These are phyloP conservation scores for Campylomormyrus tamandua DNA, from an alignment of 2,113 vertebrate species.

Conservation along the genomic window DNA sequence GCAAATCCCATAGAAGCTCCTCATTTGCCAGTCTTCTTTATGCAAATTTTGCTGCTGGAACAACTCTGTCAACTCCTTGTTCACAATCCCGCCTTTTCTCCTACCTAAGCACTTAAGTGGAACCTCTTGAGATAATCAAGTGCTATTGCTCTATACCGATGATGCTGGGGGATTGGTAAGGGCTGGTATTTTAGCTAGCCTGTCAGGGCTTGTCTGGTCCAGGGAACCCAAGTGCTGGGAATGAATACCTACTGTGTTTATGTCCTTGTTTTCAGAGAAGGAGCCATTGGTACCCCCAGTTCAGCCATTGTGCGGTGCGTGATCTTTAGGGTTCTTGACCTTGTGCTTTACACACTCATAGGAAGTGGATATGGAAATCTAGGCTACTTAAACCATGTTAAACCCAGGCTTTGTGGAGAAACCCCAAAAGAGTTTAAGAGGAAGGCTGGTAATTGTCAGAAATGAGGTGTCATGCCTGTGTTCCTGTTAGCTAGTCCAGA, in stretches of 20 bases:
- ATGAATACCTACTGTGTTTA: background rate
- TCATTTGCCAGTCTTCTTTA: background rate
- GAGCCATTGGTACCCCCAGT: background rate
- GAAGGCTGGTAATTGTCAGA: background rate
- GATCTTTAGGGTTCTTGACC: background rate
- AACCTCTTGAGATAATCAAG: background rate
- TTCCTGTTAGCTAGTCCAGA: background rate
- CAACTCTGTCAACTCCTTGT: background rate
- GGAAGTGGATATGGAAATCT: background rate
- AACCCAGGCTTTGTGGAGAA: background rate
- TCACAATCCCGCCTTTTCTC: background rate
- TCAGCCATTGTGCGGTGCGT: background rate
- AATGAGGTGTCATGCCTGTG: background rate
- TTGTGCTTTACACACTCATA: background rate
- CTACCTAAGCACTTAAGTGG: background rate
- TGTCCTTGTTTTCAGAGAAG: background rate
- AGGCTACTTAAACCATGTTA: background rate
- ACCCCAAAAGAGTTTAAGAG: background rate
- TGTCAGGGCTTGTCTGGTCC: background rate
- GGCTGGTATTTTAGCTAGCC: background rate
- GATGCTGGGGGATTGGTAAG: background rate
- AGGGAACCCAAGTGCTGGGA: background rate
- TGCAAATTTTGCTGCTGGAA: background rate
- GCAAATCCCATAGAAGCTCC: background rate
- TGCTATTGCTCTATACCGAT: background rate